Percentiles rank a stretch among this genome's conserved stretches.
Evolutionary conservation across 1,140 invertebrate genomes (phyloP).

Genomic region (Coboldia fuscipes): DNA sequence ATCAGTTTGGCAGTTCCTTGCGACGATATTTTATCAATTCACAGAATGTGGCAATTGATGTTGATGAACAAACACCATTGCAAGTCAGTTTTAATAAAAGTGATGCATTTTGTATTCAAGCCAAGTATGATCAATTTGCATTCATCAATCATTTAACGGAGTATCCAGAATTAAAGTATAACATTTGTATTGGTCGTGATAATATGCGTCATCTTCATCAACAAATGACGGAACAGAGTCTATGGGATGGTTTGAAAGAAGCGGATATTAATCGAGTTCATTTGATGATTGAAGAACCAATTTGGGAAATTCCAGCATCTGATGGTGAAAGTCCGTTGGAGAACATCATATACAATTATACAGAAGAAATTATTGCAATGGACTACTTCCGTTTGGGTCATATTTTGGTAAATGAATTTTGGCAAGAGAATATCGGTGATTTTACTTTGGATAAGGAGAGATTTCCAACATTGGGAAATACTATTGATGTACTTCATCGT

Average conservation of each 20-base stretch:
- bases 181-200: slow-evolving; percentile 59
- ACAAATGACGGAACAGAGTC: slow-evolving; percentile 40
- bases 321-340: slow-evolving; percentile 39
- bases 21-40: slow-evolving; percentile 69
- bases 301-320: slow-evolving; percentile 57
- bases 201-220: slow-evolving; percentile 54
- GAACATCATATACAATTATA: slow-evolving; percentile 53
- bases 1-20: slow-evolving; percentile 60
- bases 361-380: slow-evolving; percentile 52
- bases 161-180: slow-evolving; percentile 53
- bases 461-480: slow-evolving; percentile 53
- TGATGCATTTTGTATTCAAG: slow-evolving; percentile 49
- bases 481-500: slow-evolving; percentile 57
- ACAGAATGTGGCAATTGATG: slow-evolving; percentile 54
- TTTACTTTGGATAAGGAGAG: slow-evolving; percentile 43
- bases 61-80: slow-evolving; percentile 54
- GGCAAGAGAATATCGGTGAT: slow-evolving; percentile 64
- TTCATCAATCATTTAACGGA: slow-evolving; percentile 42
- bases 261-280: slow-evolving; percentile 50
- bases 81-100: slow-evolving; percentile 44
- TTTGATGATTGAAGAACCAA: slow-evolving; percentile 53
- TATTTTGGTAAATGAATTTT: slow-evolving; percentile 62
- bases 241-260: slow-evolving; percentile 62
- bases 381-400: slow-evolving; percentile 56
- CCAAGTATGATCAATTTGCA: slow-evolving; percentile 53